A percentile compares a stretch with the other conserved stretches of the same genome.
Evolutionary conservation across 2,888 invertebrate genomes (phyloP).

Genomic region (Lordiphosa fenestrarum): DNA sequence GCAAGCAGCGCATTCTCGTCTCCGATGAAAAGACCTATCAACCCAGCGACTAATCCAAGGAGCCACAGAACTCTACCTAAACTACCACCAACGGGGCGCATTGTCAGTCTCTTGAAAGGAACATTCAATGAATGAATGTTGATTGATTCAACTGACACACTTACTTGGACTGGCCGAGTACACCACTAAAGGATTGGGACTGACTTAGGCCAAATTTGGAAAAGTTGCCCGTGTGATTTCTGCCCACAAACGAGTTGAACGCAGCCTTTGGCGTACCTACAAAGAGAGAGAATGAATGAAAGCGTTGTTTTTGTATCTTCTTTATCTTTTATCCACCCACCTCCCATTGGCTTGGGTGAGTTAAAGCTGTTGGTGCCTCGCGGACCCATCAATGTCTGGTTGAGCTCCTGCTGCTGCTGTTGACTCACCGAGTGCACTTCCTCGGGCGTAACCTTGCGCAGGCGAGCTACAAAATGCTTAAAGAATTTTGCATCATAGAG

Average conservation of each 20-base stretch:
- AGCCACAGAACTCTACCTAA: no score
- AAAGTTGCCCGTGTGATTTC: constrained; percentile 64
- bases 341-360: constrained; percentile 67
- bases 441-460: constrained; percentile 88
- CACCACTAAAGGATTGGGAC: constrained; percentile 74
- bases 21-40: no score
- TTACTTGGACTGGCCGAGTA: constrained; percentile 73
- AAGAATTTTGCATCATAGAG: constrained; percentile 89
- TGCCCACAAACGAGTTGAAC: constrained; percentile 62
- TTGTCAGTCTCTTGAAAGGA: background rate
- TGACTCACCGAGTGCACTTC: constrained; percentile 85
- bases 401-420: constrained; percentile 78
- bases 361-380: constrained; percentile 64
- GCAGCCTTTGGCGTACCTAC: constrained; percentile 61
- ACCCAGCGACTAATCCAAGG: no score
- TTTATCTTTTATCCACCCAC: constrained; percentile 36
- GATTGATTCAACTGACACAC: background rate
- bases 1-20: no score
- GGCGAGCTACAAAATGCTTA: constrained; percentile 90
- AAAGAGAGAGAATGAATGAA: no score
- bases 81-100: no score
- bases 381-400: constrained; percentile 52
- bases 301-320: no score
- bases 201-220: constrained; percentile 63
- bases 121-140: background rate